Base-by-base conservation (phyloP, 2,113 vertebrate genomes). In the Melanostigma gelatinosum region DNA sequence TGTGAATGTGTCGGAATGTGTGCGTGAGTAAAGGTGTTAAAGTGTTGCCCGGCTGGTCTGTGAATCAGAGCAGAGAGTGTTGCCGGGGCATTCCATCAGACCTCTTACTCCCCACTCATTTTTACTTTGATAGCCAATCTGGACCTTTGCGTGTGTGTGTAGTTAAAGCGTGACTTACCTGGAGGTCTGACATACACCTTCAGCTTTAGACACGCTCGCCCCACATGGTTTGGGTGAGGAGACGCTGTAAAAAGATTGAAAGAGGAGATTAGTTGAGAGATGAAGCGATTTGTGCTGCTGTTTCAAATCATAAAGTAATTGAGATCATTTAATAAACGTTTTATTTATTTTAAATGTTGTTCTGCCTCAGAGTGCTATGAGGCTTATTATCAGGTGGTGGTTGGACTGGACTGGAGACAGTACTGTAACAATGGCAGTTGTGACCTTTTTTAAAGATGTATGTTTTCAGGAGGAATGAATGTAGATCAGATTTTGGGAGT, bases 131-230 rank as follows among this genome's bases (percentile, higher is more conserved):
- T 92, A 88, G 89, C 82, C 90, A 93, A 92, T 93, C 91, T 92
- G 87, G 90, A 79, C 77, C 63, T 80, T 62, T 77, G 27, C 11
- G 66, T 71, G 72, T 52, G 24, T 66, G 80, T 62, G 80, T 82
- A 87, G 88, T 75, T 58, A 62, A 85, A 87, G 89, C 46, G 13
- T 85, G 85, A 85, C 96, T 96, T 73, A 96, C 96, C 96, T 74
- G 96, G 96, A 24, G 96, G 96, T 80, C 96, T 95, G 68, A 97
- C 97, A 0, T 97, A 98, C 84, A 97, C 97, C 93, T 97, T 98
- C 92, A 98, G 94, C 90, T 97, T 96, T 92, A 98, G 95, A 95
- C 97, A 98, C 85, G 95, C 95, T 77, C 92, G 94, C 88, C 97
- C 97, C 91, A 97, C 96, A 4, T 91, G 89, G 84, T 96, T 97